Percentiles rank a stretch among this genome's conserved stretches.
Conservation (phyloP, 2,888 invertebrate genomes). For the Myopa tessellatipennis region DNA sequence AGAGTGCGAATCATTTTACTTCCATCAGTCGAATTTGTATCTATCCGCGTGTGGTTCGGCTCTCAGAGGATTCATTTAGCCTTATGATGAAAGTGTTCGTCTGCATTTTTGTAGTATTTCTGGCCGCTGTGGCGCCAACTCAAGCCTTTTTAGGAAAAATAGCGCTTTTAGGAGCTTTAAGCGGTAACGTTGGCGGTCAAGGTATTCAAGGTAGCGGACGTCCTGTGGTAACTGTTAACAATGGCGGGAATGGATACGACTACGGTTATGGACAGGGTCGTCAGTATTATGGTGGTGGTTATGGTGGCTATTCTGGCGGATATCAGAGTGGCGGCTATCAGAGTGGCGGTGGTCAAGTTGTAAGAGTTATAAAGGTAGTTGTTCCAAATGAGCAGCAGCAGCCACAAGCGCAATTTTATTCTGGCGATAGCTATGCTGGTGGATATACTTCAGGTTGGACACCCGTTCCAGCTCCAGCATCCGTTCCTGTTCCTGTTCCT, state of each 20-base stretch:
- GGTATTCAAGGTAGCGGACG: conserved; percentile 21
- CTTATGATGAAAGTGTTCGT: conserved; percentile 55
- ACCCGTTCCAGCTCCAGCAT: conserved; percentile 44
- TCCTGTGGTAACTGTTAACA: not conserved
- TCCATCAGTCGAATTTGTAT: conserved; percentile 36
- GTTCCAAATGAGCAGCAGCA: conserved; percentile 43
- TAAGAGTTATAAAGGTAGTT: conserved; percentile 50
- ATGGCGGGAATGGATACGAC: conserved; percentile 26
- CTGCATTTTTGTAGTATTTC: conserved; percentile 53
- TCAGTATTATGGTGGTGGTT: conserved; percentile 39
- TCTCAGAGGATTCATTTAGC: not conserved
- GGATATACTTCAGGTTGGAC: conserved; percentile 43
- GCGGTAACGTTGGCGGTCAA: conserved; percentile 48
- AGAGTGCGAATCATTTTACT: conserved; percentile 12
- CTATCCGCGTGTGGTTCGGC: conserved; percentile 18
- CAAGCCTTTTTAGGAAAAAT: conserved; percentile 60
- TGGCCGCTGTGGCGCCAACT: conserved; percentile 55
- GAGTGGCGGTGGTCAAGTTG: conserved; percentile 38
- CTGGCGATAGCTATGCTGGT: conserved; percentile 35
- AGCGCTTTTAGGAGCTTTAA: conserved; percentile 56
- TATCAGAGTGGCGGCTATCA: conserved; percentile 40
- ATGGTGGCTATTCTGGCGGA: not conserved
- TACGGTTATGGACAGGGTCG: conserved; percentile 44
- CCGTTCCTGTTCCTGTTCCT: conserved; percentile 41
- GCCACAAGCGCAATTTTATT: not conserved